phyloP scores from a whole-genome alignment of 2,888 invertebrate genomes.

The Andrena bicolor region DNA sequence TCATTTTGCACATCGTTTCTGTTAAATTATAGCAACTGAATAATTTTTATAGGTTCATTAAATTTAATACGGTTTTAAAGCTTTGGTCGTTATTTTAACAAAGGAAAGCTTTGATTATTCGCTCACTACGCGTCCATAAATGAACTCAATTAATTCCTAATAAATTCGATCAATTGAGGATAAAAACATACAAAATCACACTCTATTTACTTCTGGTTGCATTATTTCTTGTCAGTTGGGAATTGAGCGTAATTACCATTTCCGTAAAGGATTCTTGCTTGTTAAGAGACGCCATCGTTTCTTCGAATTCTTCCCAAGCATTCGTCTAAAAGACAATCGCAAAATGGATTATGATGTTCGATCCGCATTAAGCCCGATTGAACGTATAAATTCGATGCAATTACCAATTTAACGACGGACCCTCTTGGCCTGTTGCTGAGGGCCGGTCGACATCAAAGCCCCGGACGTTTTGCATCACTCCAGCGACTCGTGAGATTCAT shows the following conservation, averaged over 20 bases:
- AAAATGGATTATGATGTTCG: slow-evolving; percentile 11
- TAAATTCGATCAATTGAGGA: no score
- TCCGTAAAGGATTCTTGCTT: neutral
- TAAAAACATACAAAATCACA: no score
- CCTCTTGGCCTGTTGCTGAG: slow-evolving; percentile 25
- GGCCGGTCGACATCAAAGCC: slow-evolving; percentile 35
- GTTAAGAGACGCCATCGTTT: neutral
- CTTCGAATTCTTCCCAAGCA: neutral
- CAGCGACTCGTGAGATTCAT: slow-evolving; percentile 32
- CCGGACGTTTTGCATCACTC: slow-evolving; percentile 12
- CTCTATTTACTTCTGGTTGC: no score
- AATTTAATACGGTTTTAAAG: no score
- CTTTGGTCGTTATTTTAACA: no score
- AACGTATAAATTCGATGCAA: slow-evolving; percentile 30
- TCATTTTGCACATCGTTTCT: no score
- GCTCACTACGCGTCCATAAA: no score
- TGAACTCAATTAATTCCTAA: no score
- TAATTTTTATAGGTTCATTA: no score
- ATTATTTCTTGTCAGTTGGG: neutral
- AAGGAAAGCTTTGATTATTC: no score
- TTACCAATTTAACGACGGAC: slow-evolving; percentile 28
- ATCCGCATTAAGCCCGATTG: slow-evolving; percentile 2
- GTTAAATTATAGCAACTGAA: no score
- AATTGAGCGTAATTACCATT: neutral
- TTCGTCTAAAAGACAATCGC: slow-evolving; percentile 13